Evolutionary conservation across 2,113 vertebrate species (phyloP).

Genomic region (Cheilinus undulatus): DNA sequence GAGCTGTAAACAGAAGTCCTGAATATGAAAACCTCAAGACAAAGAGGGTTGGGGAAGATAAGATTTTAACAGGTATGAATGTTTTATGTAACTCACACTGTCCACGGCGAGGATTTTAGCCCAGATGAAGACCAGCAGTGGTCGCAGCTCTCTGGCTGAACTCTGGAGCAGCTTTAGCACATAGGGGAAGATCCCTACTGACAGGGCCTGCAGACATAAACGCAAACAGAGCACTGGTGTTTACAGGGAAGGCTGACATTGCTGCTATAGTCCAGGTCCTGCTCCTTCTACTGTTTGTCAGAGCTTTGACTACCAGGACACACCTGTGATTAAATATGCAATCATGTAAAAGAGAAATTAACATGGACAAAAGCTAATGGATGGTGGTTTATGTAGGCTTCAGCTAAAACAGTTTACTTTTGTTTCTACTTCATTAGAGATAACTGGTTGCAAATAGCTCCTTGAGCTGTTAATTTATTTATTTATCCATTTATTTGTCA

Average conservation of each 20-base stretch:
- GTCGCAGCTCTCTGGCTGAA: constrained; percentile 94
- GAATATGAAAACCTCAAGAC: background rate
- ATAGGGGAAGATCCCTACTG: constrained; percentile 97
- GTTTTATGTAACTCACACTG: constrained; percentile 88
- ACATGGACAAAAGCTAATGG: background rate
- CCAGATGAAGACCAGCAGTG: constrained; percentile 98
- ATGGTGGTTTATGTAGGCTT: background rate
- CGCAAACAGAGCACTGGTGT: background rate
- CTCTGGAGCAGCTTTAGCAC: constrained; percentile 98
- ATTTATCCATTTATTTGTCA: too few species aligned
- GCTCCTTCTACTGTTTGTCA: background rate
- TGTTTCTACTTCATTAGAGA: background rate
- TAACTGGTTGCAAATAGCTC: too few species aligned
- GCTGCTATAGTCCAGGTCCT: background rate
- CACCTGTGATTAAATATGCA: background rate
- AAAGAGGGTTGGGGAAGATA: background rate
- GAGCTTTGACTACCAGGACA: background rate
- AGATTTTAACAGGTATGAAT: background rate
- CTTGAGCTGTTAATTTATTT: too few species aligned
- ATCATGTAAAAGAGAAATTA: too few species aligned
- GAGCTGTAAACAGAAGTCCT: background rate
- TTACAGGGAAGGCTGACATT: constrained; percentile 4
- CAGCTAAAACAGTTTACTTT: background rate
- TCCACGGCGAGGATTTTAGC: constrained; percentile 99
- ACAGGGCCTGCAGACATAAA: constrained; percentile 87